Evolutionary conservation across 2,888 invertebrate species (phyloP).

Genomic region (Plebejus melissa): DNA sequence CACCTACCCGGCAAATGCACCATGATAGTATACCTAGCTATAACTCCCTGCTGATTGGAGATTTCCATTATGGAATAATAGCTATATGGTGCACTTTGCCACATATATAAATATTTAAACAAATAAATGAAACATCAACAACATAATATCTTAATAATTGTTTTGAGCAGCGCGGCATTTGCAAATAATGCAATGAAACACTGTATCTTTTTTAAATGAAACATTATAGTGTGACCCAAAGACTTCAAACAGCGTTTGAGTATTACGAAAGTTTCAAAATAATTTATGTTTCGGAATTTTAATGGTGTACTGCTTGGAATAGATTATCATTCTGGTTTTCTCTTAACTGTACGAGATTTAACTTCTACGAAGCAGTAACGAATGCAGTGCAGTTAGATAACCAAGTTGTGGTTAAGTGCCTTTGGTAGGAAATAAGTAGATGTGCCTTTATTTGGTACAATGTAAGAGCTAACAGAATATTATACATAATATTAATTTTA

Average conservation of each 20-base stretch:
- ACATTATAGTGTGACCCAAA: not conserved
- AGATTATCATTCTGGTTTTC: not conserved
- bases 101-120: no score
- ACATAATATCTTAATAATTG: no score
- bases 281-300: not conserved
- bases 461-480: not conserved
- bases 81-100: no score
- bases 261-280: not conserved
- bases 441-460: not conserved
- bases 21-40: no score
- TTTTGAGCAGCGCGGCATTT: no score
- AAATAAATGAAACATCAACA: no score
- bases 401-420: not conserved
- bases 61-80: no score
- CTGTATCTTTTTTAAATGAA: no score
- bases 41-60: no score
- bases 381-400: constrained; percentile 9
- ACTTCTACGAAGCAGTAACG: not conserved
- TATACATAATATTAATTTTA: no score
- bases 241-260: not conserved
- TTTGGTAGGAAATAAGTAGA: not conserved
- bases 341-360: not conserved
- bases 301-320: not conserved
- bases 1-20: no score
- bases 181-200: no score